phyloP scores from a whole-genome alignment of 2,797 vertebrate species.

The Oryzias dopingdopingensis region DNA sequence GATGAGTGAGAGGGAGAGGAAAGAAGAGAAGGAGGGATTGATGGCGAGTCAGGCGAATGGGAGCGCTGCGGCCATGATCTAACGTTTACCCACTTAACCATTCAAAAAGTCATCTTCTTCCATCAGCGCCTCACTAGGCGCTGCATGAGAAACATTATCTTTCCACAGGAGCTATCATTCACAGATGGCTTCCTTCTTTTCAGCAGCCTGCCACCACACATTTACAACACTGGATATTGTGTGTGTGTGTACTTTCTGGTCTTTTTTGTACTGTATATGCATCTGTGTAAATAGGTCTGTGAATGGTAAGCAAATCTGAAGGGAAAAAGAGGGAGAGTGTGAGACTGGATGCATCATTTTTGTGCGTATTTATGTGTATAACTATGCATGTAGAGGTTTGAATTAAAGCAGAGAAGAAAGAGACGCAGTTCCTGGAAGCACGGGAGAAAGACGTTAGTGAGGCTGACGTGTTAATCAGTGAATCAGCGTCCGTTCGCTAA shows the following conservation, averaged over 20 bases:
- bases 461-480: slow-evolving; percentile 81
- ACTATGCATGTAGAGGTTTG: slow-evolving; percentile 19
- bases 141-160: slow-evolving; percentile 76
- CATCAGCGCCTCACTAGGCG: slow-evolving; percentile 64
- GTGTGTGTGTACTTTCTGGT: slow-evolving; percentile 12
- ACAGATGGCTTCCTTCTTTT: slow-evolving; percentile 69
- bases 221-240: slow-evolving; percentile 43
- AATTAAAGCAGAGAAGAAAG: slow-evolving; percentile 16
- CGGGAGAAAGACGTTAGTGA: slow-evolving; percentile 15
- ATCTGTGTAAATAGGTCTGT: slow-evolving; percentile 18
- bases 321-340: slow-evolving; percentile 7
- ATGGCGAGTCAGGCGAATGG: slow-evolving; percentile 62
- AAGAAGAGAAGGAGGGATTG: slow-evolving; percentile 51
- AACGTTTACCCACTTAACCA: slow-evolving; percentile 76
- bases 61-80: slow-evolving; percentile 60
- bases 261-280: slow-evolving; percentile 8
- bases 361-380: slow-evolving; percentile 1
- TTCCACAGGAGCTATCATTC: slow-evolving; percentile 74
- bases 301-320: slow-evolving; percentile 19
- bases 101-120: slow-evolving; percentile 78
- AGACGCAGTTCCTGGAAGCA: slow-evolving; percentile 27
- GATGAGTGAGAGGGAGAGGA: slow-evolving; percentile 28
- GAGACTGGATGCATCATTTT: slow-evolving; percentile 1
- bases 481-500: slow-evolving; percentile 79
- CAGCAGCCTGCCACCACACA: slow-evolving; percentile 56